Evolutionary conservation across 2,888 invertebrate species (phyloP).

Genomic region (Poecilobothrus nobilitatus): DNA sequence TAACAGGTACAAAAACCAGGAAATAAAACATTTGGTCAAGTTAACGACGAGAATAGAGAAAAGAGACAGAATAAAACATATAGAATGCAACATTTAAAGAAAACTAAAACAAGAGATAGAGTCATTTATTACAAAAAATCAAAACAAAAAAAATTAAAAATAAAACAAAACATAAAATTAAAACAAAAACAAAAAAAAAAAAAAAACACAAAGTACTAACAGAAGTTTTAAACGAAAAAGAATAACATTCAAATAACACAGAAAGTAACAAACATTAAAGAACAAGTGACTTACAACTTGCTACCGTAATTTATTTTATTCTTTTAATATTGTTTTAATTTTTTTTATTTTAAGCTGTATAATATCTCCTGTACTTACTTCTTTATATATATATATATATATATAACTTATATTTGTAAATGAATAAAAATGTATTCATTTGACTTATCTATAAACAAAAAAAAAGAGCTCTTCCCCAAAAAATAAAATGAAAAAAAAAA

Average conservation of each 20-base stretch:
- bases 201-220: not conserved
- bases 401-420: not conserved
- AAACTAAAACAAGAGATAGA: no score
- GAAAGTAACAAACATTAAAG: not conserved
- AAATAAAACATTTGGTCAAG: not conserved
- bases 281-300: slow-evolving; percentile 6
- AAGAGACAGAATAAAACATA: no score
- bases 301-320: not conserved
- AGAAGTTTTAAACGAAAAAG: not conserved
- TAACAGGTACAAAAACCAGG: slow-evolving; percentile 6
- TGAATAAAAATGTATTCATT: not conserved
- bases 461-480: not conserved
- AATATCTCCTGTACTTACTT: not conserved
- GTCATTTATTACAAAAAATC: no score
- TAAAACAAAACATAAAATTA: not conserved
- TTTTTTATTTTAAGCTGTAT: not conserved
- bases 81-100: no score
- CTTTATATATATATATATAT: not conserved
- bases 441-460: not conserved
- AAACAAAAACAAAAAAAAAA: not conserved
- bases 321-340: not conserved
- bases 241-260: not conserved
- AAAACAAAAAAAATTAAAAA: not conserved
- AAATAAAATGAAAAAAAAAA: no score
- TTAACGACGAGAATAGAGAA: not conserved